Evolutionary conservation across 2,888 invertebrate genomes (phyloP).

Genomic region (Muschampia plurimacula): DNA sequence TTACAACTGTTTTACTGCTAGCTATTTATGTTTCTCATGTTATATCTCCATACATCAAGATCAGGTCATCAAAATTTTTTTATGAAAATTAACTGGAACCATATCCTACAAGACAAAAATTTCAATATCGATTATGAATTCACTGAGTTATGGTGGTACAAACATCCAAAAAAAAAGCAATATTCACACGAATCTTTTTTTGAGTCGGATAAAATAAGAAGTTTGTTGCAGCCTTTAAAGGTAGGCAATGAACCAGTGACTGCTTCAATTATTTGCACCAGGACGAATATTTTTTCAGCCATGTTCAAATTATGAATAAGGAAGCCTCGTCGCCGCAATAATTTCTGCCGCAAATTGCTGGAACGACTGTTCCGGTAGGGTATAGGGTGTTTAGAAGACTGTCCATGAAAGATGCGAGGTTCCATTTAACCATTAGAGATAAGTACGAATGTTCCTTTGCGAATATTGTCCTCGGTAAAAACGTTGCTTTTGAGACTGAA

Average conservation of each 20-base stretch:
- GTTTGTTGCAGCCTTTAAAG: too few relatives aligned
- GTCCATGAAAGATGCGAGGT: slow-evolving; percentile 7
- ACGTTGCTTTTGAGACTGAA: background rate
- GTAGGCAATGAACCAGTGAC: background rate
- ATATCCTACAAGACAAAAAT: too few relatives aligned
- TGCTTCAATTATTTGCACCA: background rate
- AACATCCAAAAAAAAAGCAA: too few relatives aligned
- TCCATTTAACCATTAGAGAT: slow-evolving; percentile 6
- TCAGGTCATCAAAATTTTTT: too few relatives aligned
- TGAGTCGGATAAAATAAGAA: too few relatives aligned
- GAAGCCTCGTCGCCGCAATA: slow-evolving; percentile 6
- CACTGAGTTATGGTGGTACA: too few relatives aligned
- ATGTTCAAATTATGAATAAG: background rate
- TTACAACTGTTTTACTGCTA: too few relatives aligned
- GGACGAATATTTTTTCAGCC: slow-evolving; percentile 4
- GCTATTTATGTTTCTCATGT: too few relatives aligned
- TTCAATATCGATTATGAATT: too few relatives aligned
- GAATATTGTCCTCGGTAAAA: background rate
- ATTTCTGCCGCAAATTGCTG: slow-evolving; percentile 8
- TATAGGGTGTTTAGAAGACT: slow-evolving; percentile 15
- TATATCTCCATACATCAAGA: too few relatives aligned
- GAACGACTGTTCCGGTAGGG: slow-evolving; percentile 4
- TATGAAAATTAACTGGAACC: too few relatives aligned
- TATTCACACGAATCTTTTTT: too few relatives aligned
- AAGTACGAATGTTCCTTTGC: slow-evolving; percentile 5